A percentile compares a stretch with the other conserved stretches of the same genome.
These are phyloP conservation scores for Diloba caeruleocephala DNA, from an alignment of 2,888 invertebrate genomes.

Conservation along the genomic window DNA sequence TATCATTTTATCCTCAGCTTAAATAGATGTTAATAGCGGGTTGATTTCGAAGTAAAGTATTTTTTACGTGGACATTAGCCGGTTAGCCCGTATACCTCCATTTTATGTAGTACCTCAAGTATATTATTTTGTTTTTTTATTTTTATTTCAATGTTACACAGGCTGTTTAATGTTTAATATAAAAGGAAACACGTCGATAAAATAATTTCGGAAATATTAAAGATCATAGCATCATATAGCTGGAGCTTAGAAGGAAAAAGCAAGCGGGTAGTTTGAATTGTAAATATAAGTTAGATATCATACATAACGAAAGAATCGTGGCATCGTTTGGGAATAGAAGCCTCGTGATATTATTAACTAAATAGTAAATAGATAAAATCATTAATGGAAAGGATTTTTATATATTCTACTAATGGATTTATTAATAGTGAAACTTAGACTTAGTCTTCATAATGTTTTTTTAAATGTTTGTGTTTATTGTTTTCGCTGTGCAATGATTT, in stretches of 20 bases:
- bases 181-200: slow-evolving; percentile 51
- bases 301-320: slow-evolving; percentile 79
- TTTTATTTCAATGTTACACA: slow-evolving; percentile 83
- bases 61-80: slow-evolving; percentile 50
- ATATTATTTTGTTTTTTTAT: slow-evolving; percentile 85
- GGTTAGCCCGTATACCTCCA: slow-evolving; percentile 78
- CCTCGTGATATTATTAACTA: slow-evolving; percentile 89
- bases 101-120: slow-evolving; percentile 82
- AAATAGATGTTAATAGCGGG: slow-evolving; percentile 55
- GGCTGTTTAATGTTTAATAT: slow-evolving; percentile 63
- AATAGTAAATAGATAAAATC: slow-evolving; percentile 88
- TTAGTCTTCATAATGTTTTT: slow-evolving; percentile 79
- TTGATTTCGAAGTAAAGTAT: slow-evolving; percentile 58
- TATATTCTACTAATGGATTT: slow-evolving; percentile 89
- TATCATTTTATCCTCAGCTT: slow-evolving; percentile 65
- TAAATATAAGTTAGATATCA: slow-evolving; percentile 85
- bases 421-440: slow-evolving; percentile 86
- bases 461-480: slow-evolving; percentile 83
- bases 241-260: slow-evolving; percentile 80
- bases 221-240: slow-evolving; percentile 67
- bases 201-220: slow-evolving; percentile 64
- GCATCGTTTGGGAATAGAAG: slow-evolving; percentile 81
- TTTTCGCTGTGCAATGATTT: slow-evolving; percentile 88
- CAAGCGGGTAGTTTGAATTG: slow-evolving; percentile 87
- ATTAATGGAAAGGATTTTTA: slow-evolving; percentile 88